Evolutionary conservation across 2,113 vertebrate species (phyloP), one percentile per base, ranked within the genome.

Genomic region (Pseudorhombus dupliciocellatus): DNA sequence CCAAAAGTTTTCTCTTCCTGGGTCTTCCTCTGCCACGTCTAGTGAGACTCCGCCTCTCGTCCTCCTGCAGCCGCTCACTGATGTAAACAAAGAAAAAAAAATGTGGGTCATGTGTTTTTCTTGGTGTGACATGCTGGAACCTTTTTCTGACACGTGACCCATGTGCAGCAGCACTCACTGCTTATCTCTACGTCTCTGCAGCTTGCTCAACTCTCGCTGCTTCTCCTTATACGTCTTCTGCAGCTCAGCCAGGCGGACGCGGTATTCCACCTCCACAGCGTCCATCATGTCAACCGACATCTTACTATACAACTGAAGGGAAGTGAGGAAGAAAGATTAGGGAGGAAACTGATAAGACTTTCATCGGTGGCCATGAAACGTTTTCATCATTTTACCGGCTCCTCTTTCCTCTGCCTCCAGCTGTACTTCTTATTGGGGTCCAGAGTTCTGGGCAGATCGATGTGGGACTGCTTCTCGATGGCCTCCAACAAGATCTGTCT

Each of bases 331-430:
- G 7, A 25, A 24, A 66, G 10, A 25, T 10, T 7, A 22, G n/a
- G 6, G 2, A 22, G 24, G 2, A 59, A n/a, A 31, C 11, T 3
- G 12, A 25, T 18, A 21, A 37, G 30, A 2, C 20, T 58, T 53
- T 55, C 21, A 37, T 60, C 42, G n/a, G 1, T 0, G 42, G n/a
- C 4, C 1, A 0, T 40, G 2, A 28, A 5, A 2, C 22, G 15
- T 40, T 37, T 22, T 52, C 51, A 70, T 54, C 31, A 16, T 87
- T 94, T 94, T 89, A 99, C 97, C 7, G 94, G 95, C 75, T 97
- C 95, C 26, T 97, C 96, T 73, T 97, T 99, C 91, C 96, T 97
- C 87, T 95, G 96, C 94, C 96, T 97, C 98, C 98, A 99, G 94
- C 98, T 99, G 89, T 99, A 99, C 71, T 96, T 97, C 92, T 96